Conservation (phyloP, 2,113 vertebrate genomes). For the Tilapia sparmanii region DNA sequence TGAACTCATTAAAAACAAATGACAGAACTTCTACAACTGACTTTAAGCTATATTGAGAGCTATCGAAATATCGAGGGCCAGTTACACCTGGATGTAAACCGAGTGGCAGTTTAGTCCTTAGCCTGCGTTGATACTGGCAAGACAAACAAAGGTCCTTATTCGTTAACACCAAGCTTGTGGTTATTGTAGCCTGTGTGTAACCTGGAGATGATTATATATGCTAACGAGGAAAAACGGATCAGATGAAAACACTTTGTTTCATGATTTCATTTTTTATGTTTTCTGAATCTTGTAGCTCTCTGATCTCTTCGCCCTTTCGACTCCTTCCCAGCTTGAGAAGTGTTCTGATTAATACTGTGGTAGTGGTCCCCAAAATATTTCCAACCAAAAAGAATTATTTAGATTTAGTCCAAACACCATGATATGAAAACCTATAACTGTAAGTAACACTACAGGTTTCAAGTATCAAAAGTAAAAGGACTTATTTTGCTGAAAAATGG, state of each 20-base stretch:
- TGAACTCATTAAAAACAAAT: neutral
- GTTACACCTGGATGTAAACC: neutral
- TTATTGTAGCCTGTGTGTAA: neutral
- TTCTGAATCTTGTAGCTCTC: neutral
- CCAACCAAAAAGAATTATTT: neutral
- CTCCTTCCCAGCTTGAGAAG: neutral
- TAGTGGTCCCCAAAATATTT: neutral
- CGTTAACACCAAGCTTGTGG: neutral
- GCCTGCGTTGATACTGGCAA: neutral
- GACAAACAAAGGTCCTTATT: neutral
- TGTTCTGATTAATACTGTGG: neutral
- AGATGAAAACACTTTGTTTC: fast-evolving
- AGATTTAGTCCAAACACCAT: neutral
- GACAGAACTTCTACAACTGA: neutral
- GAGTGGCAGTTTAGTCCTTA: neutral
- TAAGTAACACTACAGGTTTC: neutral
- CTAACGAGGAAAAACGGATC: neutral
- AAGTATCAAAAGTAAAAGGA: neutral
- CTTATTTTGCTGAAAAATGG: neutral
- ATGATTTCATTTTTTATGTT: neutral
- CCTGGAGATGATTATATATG: neutral
- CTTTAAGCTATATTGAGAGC: fast-evolving
- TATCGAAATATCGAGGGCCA: neutral
- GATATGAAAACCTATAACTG: neutral
- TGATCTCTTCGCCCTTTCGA: neutral